Evolutionary conservation across 2,113 vertebrate genomes (phyloP).

Genomic region (Bettongia penicillata): DNA sequence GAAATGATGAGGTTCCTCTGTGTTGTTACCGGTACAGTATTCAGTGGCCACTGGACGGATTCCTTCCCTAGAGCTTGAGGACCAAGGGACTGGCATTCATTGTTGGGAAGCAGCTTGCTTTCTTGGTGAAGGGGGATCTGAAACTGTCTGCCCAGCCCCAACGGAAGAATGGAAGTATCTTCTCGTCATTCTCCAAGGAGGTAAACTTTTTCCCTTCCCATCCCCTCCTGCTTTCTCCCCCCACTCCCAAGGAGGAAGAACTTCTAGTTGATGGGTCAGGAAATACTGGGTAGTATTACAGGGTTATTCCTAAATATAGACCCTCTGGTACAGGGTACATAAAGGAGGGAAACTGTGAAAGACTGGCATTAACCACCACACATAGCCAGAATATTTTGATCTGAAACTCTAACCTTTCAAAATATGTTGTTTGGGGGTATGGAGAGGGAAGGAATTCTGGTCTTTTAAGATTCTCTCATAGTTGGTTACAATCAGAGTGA

Average conservation of each 20-base stretch:
- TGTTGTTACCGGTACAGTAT: background rate
- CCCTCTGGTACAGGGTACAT: too few species aligned
- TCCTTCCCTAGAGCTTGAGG: background rate
- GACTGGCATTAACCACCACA: background rate
- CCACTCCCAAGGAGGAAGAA: background rate
- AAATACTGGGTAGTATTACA: background rate
- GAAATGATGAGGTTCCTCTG: background rate
- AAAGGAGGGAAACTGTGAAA: background rate
- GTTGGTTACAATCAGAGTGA: background rate
- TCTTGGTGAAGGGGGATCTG: background rate
- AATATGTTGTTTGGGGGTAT: background rate
- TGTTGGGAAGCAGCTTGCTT: background rate
- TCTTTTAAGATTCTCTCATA: background rate
- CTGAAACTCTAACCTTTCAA: background rate
- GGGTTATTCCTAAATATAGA: too few species aligned
- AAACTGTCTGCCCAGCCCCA: background rate
- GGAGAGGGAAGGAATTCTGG: background rate
- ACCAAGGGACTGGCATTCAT: background rate
- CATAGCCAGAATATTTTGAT: background rate
- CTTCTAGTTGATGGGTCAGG: background rate
- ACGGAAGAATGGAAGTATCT: background rate
- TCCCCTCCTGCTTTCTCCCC: background rate
- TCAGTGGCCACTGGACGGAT: background rate
- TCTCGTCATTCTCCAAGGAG: background rate
- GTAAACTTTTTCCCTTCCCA: background rate